These are phyloP conservation scores for Homarus americanus DNA, from an alignment of 1,140 invertebrate species.

Conservation along the genomic window DNA sequence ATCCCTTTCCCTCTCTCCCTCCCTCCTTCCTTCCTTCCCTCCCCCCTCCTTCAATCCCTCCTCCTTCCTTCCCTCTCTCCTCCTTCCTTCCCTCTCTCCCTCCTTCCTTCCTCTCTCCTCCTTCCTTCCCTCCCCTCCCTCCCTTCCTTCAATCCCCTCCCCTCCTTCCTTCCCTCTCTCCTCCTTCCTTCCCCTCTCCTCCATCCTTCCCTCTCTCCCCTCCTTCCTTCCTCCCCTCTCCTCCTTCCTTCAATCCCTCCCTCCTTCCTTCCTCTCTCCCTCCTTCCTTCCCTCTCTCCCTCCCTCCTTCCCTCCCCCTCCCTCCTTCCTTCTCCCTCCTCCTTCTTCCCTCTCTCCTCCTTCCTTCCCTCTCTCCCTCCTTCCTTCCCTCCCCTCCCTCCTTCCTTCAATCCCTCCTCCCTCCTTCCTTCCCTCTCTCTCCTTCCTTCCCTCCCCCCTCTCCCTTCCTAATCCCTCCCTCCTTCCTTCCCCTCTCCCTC, in stretches of 20 bases:
- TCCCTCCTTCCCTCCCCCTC: not conserved
- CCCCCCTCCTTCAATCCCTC: too few species aligned
- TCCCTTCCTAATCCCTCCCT: too few species aligned
- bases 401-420: too few species aligned
- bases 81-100: not conserved
- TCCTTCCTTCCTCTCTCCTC: not conserved
- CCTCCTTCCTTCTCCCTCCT: not conserved
- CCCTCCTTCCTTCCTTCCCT: not conserved
- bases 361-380: not conserved
- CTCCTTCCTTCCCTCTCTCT: not conserved
- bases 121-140: not conserved
- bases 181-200: too few species aligned
- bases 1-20: not conserved
- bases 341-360: not conserved
- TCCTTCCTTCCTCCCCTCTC: not conserved
- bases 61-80: too few species aligned
- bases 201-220: too few species aligned
- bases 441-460: not conserved
- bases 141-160: too few species aligned
- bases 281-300: not conserved
- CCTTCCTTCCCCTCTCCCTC: not conserved
- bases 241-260: too few species aligned
- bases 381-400: not conserved
- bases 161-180: too few species aligned
- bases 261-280: too few species aligned